Conservation (phyloP, 2,797 vertebrate genomes). For the Craterocephalus amniculus region DNA sequence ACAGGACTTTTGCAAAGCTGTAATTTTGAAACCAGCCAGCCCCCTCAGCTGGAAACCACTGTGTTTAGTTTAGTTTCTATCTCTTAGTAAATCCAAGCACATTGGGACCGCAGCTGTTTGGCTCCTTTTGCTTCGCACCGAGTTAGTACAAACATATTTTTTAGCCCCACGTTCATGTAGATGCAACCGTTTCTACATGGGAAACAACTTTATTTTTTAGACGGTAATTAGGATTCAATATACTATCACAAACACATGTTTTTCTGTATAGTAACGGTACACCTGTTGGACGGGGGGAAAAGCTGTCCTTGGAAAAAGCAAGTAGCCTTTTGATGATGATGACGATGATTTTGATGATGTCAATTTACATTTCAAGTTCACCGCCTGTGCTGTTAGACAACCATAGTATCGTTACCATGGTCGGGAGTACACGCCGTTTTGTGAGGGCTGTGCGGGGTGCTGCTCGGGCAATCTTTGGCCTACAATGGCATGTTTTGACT, state of each 20-base stretch:
- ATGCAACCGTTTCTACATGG: neutral
- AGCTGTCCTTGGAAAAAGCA: conserved; percentile 56
- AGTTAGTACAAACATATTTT: conserved; percentile 31
- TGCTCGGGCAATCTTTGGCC: conserved; percentile 73
- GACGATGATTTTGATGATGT: conserved; percentile 63
- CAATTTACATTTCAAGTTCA: conserved; percentile 82
- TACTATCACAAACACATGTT: conserved; percentile 23
- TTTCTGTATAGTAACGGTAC: conserved; percentile 35
- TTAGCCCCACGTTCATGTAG: conserved; percentile 16
- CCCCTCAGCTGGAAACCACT: conserved; percentile 27
- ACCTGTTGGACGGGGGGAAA: conserved; percentile 21
- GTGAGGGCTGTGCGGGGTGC: conserved; percentile 57
- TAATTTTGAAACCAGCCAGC: conserved; percentile 31
- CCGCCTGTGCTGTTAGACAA: conserved; percentile 78
- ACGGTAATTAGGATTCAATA: conserved; percentile 14
- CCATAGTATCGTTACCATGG: conserved; percentile 81
- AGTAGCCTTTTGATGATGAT: too few species aligned
- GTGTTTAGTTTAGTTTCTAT: conserved; percentile 15
- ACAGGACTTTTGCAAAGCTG: conserved; percentile 46
- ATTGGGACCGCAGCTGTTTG: conserved; percentile 66
- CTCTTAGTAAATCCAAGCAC: conserved; percentile 21
- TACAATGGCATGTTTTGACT: conserved; percentile 81
- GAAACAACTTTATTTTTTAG: conserved; percentile 30
- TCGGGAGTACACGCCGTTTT: conserved; percentile 71
- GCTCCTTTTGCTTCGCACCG: conserved; percentile 14